These are phyloP conservation scores for Hypena proboscidalis DNA, from an alignment of 2,888 invertebrate species.

Conservation along the genomic window DNA sequence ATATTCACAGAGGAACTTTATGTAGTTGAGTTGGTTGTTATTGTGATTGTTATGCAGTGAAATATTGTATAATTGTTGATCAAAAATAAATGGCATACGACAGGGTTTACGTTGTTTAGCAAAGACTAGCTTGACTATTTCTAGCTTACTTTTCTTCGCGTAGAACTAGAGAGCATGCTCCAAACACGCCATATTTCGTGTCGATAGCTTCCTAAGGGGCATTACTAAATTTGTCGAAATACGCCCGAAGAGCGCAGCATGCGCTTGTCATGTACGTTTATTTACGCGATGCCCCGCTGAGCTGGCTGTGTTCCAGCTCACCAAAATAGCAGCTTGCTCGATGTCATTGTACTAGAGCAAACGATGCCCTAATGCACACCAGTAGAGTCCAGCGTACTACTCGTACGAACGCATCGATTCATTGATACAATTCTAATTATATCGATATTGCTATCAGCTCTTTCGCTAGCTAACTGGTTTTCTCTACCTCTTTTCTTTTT, in stretches of 20 bases:
- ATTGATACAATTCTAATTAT: constrained; percentile 33
- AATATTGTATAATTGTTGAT: too few species aligned
- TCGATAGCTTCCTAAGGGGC: constrained; percentile 51
- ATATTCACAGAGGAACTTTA: constrained; percentile 16
- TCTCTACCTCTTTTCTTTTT: too few species aligned
- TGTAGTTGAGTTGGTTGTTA: too few species aligned
- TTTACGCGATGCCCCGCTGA: constrained; percentile 72
- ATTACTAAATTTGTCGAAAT: constrained; percentile 68
- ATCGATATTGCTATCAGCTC: constrained; percentile 1
- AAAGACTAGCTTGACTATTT: too few species aligned
- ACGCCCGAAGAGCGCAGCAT: constrained; percentile 58
- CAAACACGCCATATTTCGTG: constrained; percentile 40
- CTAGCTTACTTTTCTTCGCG: not conserved
- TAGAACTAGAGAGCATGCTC: not conserved
- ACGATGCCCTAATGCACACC: constrained; percentile 56
- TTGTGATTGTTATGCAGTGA: too few species aligned
- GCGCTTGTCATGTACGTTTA: constrained; percentile 74
- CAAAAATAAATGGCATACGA: too few species aligned
- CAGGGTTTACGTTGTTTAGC: too few species aligned
- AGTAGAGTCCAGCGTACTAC: constrained; percentile 39
- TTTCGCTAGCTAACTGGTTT: too few species aligned
- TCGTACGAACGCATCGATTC: constrained; percentile 31
- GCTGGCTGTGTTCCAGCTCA: constrained; percentile 78
- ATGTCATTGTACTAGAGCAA: constrained; percentile 81
- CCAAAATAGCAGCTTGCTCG: constrained; percentile 79